These are phyloP conservation scores for Sylvietta virens DNA, from an alignment of 2,113 vertebrate species.

Conservation along the genomic window DNA sequence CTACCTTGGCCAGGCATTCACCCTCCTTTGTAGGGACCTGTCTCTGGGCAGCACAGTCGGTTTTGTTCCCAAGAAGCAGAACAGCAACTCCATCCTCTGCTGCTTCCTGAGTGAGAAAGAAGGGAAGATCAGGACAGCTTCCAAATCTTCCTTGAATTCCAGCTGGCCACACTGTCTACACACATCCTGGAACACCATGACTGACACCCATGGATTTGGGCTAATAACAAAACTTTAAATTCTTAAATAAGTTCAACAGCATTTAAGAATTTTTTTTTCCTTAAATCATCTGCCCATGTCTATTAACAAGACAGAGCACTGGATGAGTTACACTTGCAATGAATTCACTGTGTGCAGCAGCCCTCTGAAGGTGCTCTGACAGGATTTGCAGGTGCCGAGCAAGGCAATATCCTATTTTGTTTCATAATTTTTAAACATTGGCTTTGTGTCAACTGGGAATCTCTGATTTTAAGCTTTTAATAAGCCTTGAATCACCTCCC, in stretches of 20 bases:
- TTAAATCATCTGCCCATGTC: background rate
- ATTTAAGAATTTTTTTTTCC: background rate
- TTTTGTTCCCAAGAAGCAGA: slow-evolving; percentile 92
- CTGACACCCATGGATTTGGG: background rate
- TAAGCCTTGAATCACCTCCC: background rate
- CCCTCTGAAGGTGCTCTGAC: background rate
- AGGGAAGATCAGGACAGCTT: background rate
- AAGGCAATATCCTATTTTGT: background rate
- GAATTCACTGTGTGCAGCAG: background rate
- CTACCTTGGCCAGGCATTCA: slow-evolving; percentile 80
- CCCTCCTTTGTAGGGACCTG: slow-evolving; percentile 75
- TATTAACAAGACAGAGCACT: background rate
- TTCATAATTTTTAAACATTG: background rate
- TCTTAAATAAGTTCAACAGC: background rate
- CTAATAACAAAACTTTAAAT: background rate
- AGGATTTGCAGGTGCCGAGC: background rate
- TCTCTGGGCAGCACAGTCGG: slow-evolving; percentile 70
- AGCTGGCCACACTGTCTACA: background rate
- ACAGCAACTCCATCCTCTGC: slow-evolving; percentile 66
- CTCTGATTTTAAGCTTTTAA: background rate
- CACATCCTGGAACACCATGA: background rate
- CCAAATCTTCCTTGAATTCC: background rate
- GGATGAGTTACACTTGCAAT: background rate
- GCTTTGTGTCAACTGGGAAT: background rate
- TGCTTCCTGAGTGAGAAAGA: slow-evolving; percentile 72